Evolutionary conservation across 2,797 vertebrate genomes (phyloP).

Genomic region (Pseudomugil gertrudae): DNA sequence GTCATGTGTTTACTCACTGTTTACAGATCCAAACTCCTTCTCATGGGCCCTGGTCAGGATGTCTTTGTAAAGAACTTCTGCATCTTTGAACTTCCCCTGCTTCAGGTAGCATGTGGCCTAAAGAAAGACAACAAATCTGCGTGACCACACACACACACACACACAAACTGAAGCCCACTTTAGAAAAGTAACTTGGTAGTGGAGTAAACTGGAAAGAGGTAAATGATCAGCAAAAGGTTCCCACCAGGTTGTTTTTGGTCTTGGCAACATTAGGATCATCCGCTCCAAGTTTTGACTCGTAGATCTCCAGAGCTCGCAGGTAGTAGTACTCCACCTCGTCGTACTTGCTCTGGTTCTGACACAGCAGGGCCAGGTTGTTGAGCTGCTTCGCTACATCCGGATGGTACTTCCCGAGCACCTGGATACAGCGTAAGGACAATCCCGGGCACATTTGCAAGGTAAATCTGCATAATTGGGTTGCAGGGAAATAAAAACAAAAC

Average conservation of each 20-base stretch:
- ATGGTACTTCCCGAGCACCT: constrained; percentile 87
- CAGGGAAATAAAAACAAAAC: not conserved
- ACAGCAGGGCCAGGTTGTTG: constrained; percentile 96
- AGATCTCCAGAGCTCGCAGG: constrained; percentile 93
- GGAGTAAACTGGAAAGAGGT: too few species aligned
- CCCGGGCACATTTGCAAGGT: not conserved
- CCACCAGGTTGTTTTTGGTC: constrained; percentile 98
- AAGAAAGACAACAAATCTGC: not conserved
- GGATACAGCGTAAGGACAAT: not conserved
- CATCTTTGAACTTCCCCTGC: constrained; percentile 91
- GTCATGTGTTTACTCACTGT: constrained; percentile 87
- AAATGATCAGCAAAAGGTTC: constrained; percentile 16
- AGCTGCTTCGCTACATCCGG: constrained; percentile 98
- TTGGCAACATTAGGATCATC: constrained; percentile 97
- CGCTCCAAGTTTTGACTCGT: constrained; percentile 91
- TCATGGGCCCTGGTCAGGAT: constrained; percentile 90
- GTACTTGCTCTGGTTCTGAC: constrained; percentile 99
- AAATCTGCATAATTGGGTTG: not conserved
- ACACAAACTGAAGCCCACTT: not conserved
- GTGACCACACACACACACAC: not conserved
- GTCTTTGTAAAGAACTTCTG: constrained; percentile 90
- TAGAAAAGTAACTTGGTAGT: too few species aligned
- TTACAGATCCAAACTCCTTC: constrained; percentile 91
- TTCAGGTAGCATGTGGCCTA: constrained; percentile 93
- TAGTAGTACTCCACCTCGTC: constrained; percentile 98